Base-by-base conservation (phyloP, 2,113 vertebrate genomes). In the Miniopterus natalensis region DNA sequence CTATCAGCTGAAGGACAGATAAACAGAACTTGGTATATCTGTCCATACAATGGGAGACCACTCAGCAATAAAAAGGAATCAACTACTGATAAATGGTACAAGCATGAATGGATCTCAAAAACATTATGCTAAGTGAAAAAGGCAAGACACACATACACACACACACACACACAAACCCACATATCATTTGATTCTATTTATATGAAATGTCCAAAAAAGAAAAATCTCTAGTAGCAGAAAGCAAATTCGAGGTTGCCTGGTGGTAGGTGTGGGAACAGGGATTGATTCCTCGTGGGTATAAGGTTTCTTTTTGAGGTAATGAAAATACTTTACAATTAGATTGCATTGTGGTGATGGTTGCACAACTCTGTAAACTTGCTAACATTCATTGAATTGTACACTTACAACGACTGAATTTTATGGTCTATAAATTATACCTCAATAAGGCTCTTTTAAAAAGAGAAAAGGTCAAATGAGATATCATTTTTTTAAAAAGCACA, bases 291-390 rank as follows among this genome's bases (percentile, higher is more conserved):
- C 81, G 29, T 68, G 11, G 40, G 8, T 25, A 47, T 55, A 31
- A 84, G 13, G 11, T 90, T 96, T 77, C 14, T 70, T 88, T 74
- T 45, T 47, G 45, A 85, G 8, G 31, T 78, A 83, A 84, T 23
- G 36, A 55, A 95, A 94, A 81, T 80, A 18, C 85, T 96, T 85
- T 83, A 65, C 86, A 85, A 91, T 79, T 84, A 65, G 70, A 63
- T 86, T 66, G 11, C 75, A 81, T 88, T 66, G 17, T 91, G 36
- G 11, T 55, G n/a, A 61, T 6, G 10, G 42, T 68, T 77, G 6
- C 7, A 77, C 25, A 55, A 68, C 17, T 89, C 74, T 57, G 57
- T 70, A 84, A 73, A 87, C 90, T 84, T 57, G 23, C 53, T 74
- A 71, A 59, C 6, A 53, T 15, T 90, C 29, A 45, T 6, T 68